phyloP scores from a whole-genome alignment of 2,888 invertebrate genomes.

The Melipona beecheii region DNA sequence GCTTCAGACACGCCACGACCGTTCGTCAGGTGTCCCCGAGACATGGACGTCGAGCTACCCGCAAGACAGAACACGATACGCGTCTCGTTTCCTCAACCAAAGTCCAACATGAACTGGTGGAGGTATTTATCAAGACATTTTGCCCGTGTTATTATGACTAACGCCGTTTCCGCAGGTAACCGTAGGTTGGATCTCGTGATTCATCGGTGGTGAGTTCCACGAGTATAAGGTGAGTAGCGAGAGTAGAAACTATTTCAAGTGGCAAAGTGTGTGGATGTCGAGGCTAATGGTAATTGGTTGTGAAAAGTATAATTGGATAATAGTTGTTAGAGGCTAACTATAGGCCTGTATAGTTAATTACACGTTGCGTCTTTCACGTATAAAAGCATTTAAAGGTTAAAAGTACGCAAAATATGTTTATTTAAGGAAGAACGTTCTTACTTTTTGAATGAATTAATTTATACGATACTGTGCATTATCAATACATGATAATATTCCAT shows the following conservation, averaged over 20 bases:
- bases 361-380: too few relatives aligned
- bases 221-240: not conserved
- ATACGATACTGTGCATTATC: too few relatives aligned
- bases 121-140: slow-evolving; percentile 81
- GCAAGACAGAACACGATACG: slow-evolving; percentile 84
- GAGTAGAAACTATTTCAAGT: not conserved
- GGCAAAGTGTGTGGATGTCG: too few relatives aligned
- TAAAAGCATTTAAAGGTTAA: too few relatives aligned
- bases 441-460: too few relatives aligned
- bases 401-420: too few relatives aligned
- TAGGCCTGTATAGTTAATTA: not conserved
- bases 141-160: not conserved
- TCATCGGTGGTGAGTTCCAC: not conserved
- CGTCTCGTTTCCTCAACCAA: slow-evolving; percentile 86
- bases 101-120: slow-evolving; percentile 89
- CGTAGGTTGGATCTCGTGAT: not conserved
- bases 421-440: too few relatives aligned
- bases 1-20: slow-evolving; percentile 84
- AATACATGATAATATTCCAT: too few relatives aligned
- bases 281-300: not conserved
- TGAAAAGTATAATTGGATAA: not conserved
- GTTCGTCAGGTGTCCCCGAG: slow-evolving; percentile 88
- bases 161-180: not conserved
- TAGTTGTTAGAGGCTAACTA: too few relatives aligned
- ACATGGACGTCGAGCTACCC: slow-evolving; percentile 86